Evolutionary conservation across 2,888 invertebrate genomes (phyloP), one percentile per base, ranked within the genome.

Genomic region (Rhorus exstirpatorius): DNA sequence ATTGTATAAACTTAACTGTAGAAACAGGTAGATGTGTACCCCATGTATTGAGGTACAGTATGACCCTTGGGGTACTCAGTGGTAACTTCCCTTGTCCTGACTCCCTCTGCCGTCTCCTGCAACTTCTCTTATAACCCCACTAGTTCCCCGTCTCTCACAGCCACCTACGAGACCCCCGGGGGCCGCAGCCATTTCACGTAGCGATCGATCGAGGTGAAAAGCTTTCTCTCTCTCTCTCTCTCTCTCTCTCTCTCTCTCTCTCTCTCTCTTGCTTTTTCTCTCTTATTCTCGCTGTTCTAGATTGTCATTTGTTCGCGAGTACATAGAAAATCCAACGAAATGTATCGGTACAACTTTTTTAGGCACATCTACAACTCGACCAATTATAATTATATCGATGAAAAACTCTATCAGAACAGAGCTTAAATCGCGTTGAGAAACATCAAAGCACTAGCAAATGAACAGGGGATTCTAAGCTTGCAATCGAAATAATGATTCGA

Each of bases 181-280:
- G 86, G 86, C 83, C 85, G 86, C 85, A 86, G 71, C 68, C 84
- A 86, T 87, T 84, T 87, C 85, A 84, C 86, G 60, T 68, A 76
- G 81, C 87, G 87, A 88, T 89, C 88, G 88, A 89, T 88, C 85
- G 87, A 88, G 88, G 86, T 87, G 80, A 79, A 86, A 87, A 60
- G 10, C 53, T 49, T 26, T n/a, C 38, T 74, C 63, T 63, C 82
- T 46, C 12, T 49, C 12, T 24, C 49, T 17, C 85, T 86, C 83
- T 83, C 80, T 65, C 83, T 61, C 81, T 74, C 72, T 4, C 35
- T 53, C 63, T 61, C 26, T 67, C 70, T 60, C 63, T 74, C 41
- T 67, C 3, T 31, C 31, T 31, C 3, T 31, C 31, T n/a, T n/a
- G 71, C 83, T 46, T 4, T 46, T 17, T 21, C 46, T 14, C 85